These are phyloP conservation scores for Parascotia fuliginaria DNA, from an alignment of 2,888 invertebrate genomes.

Conservation along the genomic window DNA sequence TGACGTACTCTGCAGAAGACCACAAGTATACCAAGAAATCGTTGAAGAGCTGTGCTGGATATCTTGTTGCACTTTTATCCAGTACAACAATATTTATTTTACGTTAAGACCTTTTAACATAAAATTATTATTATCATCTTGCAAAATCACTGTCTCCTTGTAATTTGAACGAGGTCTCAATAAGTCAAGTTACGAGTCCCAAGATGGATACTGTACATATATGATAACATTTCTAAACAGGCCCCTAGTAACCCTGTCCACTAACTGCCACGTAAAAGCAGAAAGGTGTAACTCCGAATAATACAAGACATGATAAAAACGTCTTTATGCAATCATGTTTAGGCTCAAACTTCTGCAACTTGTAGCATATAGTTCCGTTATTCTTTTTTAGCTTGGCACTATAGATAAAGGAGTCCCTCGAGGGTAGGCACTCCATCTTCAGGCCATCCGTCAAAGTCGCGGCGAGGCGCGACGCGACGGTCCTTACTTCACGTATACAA, in stretches of 20 bases:
- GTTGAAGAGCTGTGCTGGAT: too few relatives aligned
- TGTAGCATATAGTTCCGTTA: too few relatives aligned
- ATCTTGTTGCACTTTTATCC: too few relatives aligned
- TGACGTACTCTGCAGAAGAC: too few relatives aligned
- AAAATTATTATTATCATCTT: background rate
- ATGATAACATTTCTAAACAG: constrained; percentile 44
- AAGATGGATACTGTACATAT: constrained; percentile 32
- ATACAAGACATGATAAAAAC: constrained; percentile 35
- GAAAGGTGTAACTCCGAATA: too few relatives aligned
- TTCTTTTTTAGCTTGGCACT: too few relatives aligned
- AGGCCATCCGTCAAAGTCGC: constrained; percentile 42
- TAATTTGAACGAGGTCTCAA: constrained; percentile 4
- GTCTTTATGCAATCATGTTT: too few relatives aligned
- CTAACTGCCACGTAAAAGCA: too few relatives aligned
- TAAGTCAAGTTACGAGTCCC: constrained; percentile 28
- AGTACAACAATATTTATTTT: too few relatives aligned
- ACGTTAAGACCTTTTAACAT: background rate
- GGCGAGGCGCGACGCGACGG: constrained; percentile 30
- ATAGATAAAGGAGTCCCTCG: constrained; percentile 40
- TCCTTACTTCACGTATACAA: constrained; percentile 32
- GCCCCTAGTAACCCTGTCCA: constrained; percentile 42
- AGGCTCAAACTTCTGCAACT: too few relatives aligned
- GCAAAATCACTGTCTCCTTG: constrained; percentile 1
- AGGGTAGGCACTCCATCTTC: constrained; percentile 31
- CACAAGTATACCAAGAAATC: too few relatives aligned